phyloP scores from a whole-genome alignment of 2,797 vertebrate species.

The Oreochromis grahami region DNA sequence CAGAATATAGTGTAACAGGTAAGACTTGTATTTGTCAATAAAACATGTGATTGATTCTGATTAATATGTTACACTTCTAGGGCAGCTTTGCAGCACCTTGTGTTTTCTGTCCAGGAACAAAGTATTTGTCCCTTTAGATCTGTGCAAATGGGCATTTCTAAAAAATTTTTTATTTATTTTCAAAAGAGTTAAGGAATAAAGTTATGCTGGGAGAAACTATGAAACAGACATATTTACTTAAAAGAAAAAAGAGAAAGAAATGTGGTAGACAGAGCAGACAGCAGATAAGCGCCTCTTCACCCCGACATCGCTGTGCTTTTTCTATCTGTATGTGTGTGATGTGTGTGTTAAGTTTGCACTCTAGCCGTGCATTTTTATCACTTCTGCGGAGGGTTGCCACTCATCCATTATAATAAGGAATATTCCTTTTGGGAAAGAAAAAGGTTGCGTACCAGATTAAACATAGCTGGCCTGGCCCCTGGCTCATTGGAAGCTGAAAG shows the following conservation, averaged over 20 bases:
- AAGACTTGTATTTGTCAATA: background rate
- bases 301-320: conserved; percentile 2
- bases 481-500: background rate
- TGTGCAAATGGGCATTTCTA: background rate
- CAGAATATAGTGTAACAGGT: background rate
- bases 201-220: background rate
- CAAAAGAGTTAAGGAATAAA: background rate
- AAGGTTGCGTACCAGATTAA: conserved; percentile 41
- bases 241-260: background rate
- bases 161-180: background rate
- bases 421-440: conserved; percentile 36
- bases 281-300: conserved; percentile 19
- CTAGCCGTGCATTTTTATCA: conserved; percentile 26
- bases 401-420: conserved; percentile 46
- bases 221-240: background rate
- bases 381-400: conserved; percentile 26
- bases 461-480: conserved; percentile 26
- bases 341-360: conserved; percentile 11
- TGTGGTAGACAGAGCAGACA: background rate
- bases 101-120: background rate
- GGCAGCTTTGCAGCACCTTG: background rate
- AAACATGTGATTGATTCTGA: background rate
- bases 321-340: background rate
- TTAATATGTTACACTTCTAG: background rate
- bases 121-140: background rate